Conservation (phyloP, 2,888 invertebrate genomes). For the Amphipoea lucens region DNA sequence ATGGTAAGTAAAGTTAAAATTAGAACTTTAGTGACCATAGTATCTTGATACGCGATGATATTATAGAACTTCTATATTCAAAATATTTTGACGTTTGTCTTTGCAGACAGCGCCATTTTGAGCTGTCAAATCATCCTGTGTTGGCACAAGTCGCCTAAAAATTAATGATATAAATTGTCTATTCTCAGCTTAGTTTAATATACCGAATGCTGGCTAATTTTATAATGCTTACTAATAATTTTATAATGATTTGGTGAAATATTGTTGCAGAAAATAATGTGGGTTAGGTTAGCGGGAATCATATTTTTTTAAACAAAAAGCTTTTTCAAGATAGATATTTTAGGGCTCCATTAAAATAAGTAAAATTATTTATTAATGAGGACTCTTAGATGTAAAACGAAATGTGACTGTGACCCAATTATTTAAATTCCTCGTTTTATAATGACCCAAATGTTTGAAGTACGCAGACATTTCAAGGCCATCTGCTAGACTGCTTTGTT, state of each 20-base stretch:
- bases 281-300: neutral
- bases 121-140: slow-evolving; percentile 22
- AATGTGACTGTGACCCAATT: slow-evolving; percentile 33
- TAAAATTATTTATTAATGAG: slow-evolving; percentile 26
- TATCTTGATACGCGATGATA: too few relatives aligned
- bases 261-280: slow-evolving; percentile 4
- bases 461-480: slow-evolving; percentile 41
- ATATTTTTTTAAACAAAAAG: neutral
- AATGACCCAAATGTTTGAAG: slow-evolving; percentile 35
- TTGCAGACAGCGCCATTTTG: neutral
- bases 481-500: slow-evolving; percentile 22
- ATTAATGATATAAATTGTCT: slow-evolving; percentile 20
- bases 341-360: slow-evolving; percentile 13
- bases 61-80: neutral
- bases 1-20: slow-evolving; percentile 21
- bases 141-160: slow-evolving; percentile 24
- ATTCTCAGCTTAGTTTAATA: slow-evolving; percentile 13
- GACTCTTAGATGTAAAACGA: slow-evolving; percentile 23
- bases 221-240: slow-evolving; percentile 17
- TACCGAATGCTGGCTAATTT: neutral
- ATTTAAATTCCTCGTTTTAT: slow-evolving; percentile 35
- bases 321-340: slow-evolving; percentile 3
- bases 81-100: slow-evolving; percentile 11
- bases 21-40: neutral
- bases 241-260: neutral